Percentiles rank a stretch among this genome's conserved stretches.
Evolutionary conservation across 2,797 vertebrate species (phyloP).

Genomic region (Manis javanica): DNA sequence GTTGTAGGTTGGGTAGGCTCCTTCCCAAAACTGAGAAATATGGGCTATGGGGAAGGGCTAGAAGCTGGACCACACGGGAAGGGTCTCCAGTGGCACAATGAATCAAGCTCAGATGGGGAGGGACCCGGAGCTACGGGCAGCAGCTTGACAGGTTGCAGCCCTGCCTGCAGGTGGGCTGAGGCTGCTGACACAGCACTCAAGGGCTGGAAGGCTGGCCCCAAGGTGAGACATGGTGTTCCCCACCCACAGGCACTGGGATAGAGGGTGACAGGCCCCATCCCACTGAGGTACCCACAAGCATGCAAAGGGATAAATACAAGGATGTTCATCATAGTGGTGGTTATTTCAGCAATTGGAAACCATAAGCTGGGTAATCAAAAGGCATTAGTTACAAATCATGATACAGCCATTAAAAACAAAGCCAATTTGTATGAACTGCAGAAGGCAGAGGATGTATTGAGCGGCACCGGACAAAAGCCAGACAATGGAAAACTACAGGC

Average conservation of each 20-base stretch:
- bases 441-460: background rate
- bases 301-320: background rate
- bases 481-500: background rate
- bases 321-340: background rate
- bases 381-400: background rate
- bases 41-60: background rate
- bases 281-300: background rate
- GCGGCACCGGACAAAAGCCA: background rate
- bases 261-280: background rate
- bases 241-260: accelerated
- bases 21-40: background rate
- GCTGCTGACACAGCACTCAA: background rate
- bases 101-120: background rate
- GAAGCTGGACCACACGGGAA: background rate
- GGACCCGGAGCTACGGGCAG: background rate
- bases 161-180: background rate
- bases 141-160: accelerated
- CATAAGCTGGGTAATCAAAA: background rate
- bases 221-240: background rate
- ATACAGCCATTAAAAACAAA: background rate
- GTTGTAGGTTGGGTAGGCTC: background rate
- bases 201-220: background rate
- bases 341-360: background rate
- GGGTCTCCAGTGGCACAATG: background rate
- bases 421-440: background rate